Base-by-base conservation (phyloP, 2,797 vertebrate genomes). In the Enteromius treurensis region DNA sequence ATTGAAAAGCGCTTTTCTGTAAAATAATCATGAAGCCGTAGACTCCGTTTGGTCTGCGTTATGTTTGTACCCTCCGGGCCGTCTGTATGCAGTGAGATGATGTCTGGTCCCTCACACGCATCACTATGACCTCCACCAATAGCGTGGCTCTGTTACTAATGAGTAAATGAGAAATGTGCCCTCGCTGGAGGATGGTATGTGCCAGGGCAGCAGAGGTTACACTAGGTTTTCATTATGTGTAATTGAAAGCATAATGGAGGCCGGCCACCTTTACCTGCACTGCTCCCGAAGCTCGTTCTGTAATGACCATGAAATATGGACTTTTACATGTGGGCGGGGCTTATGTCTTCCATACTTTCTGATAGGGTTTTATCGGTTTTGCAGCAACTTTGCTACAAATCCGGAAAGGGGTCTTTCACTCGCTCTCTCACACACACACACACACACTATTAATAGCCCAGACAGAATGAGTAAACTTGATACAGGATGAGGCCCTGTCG, bases 141-240 rank as follows among this genome's bases (percentile, higher is more conserved):
- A 68, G 4, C 11, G 17, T 6, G 0, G 2, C 74, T 69, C 64
- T 83, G 49, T 17, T 69, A 82, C 80, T 88, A 87, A 88, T 86
- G 84, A 85, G 80, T 82, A 88, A 87, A 88, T 86, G 86, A 89
- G 84, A 89, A 86, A 85, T 88, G 78, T 81, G 82, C 77, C 84
- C 80, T 78, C 83, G 81, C 69, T 67, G 83, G 82, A 80, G 84
- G 81, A 77, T 84, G 86, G 91, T 91, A 89, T 91, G 86, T 69
- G 88, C 91, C 90, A 83, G 81, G 82, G 81, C 86, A 86, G 83
- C 89, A 89, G 89, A 89, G 88, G 81, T 87, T 79, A 79, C 91
- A 89, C 87, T 93, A 87, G 92, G 92, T 93, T 94, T 93, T 93
- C 90, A 94, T 93, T 93, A 88, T 85, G 65, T 58, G 86, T 93